These are phyloP conservation scores for Phrixothrix hirtus DNA, from an alignment of 2,888 invertebrate species.

Conservation along the genomic window DNA sequence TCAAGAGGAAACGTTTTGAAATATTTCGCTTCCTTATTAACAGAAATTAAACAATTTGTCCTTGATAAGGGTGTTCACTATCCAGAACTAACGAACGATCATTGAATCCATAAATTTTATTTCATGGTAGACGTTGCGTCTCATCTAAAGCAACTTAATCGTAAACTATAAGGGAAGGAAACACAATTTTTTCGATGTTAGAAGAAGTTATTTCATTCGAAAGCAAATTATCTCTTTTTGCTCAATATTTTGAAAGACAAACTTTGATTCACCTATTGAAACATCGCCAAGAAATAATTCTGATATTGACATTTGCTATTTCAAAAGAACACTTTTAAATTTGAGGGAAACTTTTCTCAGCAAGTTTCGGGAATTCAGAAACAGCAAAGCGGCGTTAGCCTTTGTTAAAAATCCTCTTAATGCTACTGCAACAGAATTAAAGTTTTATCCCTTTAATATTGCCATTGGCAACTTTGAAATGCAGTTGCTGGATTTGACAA, in stretches of 20 bases:
- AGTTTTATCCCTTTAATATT: neutral
- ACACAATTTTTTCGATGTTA: conserved; percentile 36
- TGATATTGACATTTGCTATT: conserved; percentile 1
- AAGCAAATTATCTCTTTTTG: conserved; percentile 37
- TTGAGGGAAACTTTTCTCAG: conserved; percentile 38
- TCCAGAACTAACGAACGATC: conserved; percentile 41
- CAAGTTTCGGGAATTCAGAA: conserved; percentile 42
- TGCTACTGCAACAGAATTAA: conserved; percentile 33
- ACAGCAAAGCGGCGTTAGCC: conserved; percentile 40
- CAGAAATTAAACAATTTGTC: conserved; percentile 42
- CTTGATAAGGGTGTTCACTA: conserved; percentile 42
- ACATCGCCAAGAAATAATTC: conserved; percentile 8
- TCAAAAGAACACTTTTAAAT: conserved; percentile 32
- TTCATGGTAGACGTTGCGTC: conserved; percentile 43
- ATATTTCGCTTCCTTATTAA: conserved; percentile 27
- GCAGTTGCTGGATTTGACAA: conserved; percentile 34
- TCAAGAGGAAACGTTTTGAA: neutral
- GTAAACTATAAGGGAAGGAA: conserved; percentile 44
- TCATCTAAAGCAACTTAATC: conserved; percentile 45
- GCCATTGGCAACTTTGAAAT: neutral
- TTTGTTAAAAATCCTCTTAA: conserved; percentile 40
- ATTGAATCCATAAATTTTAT: conserved; percentile 43
- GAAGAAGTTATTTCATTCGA: conserved; percentile 36
- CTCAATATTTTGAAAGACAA: conserved; percentile 16
- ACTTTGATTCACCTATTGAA: conserved; percentile 6